These are phyloP conservation scores for Drosophila pectinifera DNA, from an alignment of 1,140 invertebrate genomes.

Conservation along the genomic window DNA sequence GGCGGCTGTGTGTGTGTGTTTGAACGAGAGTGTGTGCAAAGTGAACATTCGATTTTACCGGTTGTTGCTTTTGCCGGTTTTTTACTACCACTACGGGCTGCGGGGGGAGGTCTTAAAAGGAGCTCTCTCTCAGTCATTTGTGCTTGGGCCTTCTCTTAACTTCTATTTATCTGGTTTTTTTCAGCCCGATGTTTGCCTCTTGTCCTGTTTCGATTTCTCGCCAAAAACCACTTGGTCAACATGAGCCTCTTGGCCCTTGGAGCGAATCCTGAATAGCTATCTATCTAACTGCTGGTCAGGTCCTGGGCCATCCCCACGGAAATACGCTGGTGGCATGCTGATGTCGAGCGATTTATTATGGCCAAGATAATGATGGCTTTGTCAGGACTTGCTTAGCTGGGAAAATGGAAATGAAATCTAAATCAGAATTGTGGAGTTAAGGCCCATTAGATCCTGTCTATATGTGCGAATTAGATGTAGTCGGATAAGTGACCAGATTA, in stretches of 20 bases:
- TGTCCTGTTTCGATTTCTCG: conserved; percentile 50
- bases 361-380: conserved; percentile 42
- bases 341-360: conserved; percentile 49
- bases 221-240: conserved; percentile 47
- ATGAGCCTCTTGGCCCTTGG: conserved; percentile 25
- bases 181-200: conserved; percentile 33
- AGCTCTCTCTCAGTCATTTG: conserved; percentile 47
- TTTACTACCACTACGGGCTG: conserved; percentile 31
- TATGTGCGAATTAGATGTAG: neutral
- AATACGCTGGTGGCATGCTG: conserved; percentile 47
- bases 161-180: neutral
- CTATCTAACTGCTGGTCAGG: conserved; percentile 25
- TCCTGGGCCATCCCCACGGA: conserved; percentile 38
- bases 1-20: conserved; percentile 3
- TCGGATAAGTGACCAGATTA: neutral
- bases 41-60: conserved; percentile 83
- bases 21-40: conserved; percentile 45
- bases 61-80: conserved; percentile 82
- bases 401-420: neutral
- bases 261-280: conserved; percentile 13
- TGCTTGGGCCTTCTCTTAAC: conserved; percentile 26
- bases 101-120: neutral
- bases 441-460: neutral
- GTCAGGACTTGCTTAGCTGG: conserved; percentile 8
- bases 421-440: neutral